Conservation (phyloP, 2,113 vertebrate genomes). For the Tretioscincus oriximinensis region DNA sequence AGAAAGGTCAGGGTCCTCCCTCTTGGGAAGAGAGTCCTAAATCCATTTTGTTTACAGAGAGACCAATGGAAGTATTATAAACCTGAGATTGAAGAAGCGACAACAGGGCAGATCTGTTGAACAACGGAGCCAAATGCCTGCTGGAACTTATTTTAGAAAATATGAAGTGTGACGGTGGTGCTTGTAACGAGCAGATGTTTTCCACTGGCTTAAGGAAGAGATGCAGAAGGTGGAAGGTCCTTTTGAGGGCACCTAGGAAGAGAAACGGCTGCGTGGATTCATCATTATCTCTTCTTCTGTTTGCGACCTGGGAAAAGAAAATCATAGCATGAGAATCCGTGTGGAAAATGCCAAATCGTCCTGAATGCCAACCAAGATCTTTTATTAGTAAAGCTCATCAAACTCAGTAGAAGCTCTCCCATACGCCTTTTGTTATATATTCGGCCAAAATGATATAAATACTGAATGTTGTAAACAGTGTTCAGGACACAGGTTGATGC, state of each 20-base stretch:
- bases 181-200: neutral
- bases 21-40: neutral
- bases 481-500: no score
- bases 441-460: no score
- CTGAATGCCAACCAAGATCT: neutral
- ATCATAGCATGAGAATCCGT: fast-evolving
- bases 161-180: no score
- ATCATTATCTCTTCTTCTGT: conserved; percentile 72
- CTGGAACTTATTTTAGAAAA: no score
- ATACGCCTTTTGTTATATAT: no score
- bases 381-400: no score
- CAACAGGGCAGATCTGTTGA: neutral
- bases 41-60: conserved; percentile 26
- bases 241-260: neutral
- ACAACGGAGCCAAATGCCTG: neutral
- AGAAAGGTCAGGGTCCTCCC: no score
- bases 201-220: neutral
- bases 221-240: neutral
- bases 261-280: neutral
- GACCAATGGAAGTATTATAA: neutral
- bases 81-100: conserved; percentile 2
- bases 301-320: conserved; percentile 64
- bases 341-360: fast-evolving
- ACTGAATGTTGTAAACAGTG: no score
- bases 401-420: no score